Evolutionary conservation across 2,113 vertebrate genomes (phyloP).

Genomic region (Oenanthe oenanthe): DNA sequence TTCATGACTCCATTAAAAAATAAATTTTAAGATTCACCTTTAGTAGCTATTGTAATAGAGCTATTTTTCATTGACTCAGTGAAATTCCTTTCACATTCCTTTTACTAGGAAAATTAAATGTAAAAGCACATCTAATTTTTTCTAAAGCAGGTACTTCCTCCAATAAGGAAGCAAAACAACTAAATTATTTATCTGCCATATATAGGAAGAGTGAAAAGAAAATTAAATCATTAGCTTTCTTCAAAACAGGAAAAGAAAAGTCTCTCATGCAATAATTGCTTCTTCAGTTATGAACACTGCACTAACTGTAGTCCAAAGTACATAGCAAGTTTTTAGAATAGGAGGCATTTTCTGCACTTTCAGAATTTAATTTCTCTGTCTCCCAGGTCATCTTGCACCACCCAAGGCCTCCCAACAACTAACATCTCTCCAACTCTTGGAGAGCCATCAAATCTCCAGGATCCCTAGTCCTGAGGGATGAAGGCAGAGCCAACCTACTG

Average conservation of each 20-base stretch:
- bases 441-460: not conserved
- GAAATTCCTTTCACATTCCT: slow-evolving; percentile 17
- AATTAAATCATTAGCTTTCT: slow-evolving; percentile 44
- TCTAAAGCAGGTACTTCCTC: not conserved
- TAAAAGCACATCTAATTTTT: slow-evolving; percentile 20
- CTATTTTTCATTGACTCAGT: slow-evolving; percentile 12
- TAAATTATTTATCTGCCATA: slow-evolving; percentile 37
- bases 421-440: not conserved
- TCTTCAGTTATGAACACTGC: not conserved
- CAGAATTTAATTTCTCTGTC: not conserved
- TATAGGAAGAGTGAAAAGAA: slow-evolving; percentile 28
- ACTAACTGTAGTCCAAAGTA: not conserved
- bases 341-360: not conserved
- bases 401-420: fast-evolving
- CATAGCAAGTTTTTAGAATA: not conserved
- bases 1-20: slow-evolving; percentile 60
- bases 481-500: not conserved
- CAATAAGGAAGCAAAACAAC: slow-evolving; percentile 37
- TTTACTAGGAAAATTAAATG: slow-evolving; percentile 18
- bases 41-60: slow-evolving; percentile 52
- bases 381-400: not conserved
- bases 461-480: not conserved
- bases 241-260: slow-evolving; percentile 17
- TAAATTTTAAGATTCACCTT: slow-evolving; percentile 58
- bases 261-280: not conserved